phyloP scores from a whole-genome alignment of 1,140 invertebrate species.

The Bombus ignitus region DNA sequence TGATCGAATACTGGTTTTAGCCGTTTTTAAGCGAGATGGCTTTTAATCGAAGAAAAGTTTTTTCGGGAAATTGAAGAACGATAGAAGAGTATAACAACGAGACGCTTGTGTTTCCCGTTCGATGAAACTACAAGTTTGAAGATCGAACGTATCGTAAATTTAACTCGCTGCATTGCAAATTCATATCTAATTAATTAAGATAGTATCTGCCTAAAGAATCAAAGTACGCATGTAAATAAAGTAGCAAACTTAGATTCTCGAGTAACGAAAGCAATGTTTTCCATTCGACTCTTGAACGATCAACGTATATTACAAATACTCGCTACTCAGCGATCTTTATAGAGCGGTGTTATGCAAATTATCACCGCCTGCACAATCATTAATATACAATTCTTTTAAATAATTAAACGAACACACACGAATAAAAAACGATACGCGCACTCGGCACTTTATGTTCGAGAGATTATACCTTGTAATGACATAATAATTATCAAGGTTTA shows the following conservation, averaged over 20 bases:
- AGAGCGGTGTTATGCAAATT: constrained; percentile 37
- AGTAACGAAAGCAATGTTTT: constrained; percentile 2
- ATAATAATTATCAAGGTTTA: constrained; percentile 28
- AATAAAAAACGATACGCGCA: neutral
- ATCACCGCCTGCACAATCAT: constrained; percentile 31
- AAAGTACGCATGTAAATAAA: no score
- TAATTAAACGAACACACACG: constrained; percentile 19
- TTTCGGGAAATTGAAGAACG: neutral
- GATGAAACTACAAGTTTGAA: no score
- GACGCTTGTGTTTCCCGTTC: neutral
- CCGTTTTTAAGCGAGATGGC: no score
- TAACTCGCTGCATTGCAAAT: no score
- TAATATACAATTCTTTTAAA: constrained; percentile 28
- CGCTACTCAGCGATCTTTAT: constrained; percentile 10
- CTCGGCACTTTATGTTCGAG: neutral
- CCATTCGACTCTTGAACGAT: neutral
- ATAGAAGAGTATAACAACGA: neutral
- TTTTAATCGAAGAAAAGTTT: neutral
- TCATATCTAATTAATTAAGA: neutral
- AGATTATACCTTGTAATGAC: constrained; percentile 13
- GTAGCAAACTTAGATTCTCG: no score
- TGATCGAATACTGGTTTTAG: neutral
- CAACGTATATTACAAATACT: neutral
- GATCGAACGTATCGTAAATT: no score
- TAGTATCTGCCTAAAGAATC: neutral